Evolutionary conservation across 2,888 invertebrate genomes (phyloP), one percentile per base, ranked within the genome.

Genomic region (Blastobasis lacticolella): DNA sequence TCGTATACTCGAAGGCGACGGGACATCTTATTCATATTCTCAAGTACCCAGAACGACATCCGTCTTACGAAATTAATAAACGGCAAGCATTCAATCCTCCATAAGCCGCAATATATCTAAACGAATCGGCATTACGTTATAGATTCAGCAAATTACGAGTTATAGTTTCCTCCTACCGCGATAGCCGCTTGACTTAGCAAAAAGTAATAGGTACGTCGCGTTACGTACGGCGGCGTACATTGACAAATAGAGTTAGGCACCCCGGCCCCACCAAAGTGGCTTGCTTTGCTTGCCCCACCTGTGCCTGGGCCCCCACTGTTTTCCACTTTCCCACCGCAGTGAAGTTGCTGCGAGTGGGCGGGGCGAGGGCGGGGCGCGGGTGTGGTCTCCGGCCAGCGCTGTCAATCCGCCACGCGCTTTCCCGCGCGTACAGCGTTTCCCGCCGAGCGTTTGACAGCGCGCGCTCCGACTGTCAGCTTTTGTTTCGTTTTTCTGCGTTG

Each of bases 281-380:
- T 49, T 23, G 23, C 23, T 23, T 23, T 23, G 61, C 63, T 65
- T 59, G 63, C 67, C 67, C 69, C 66, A 61, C 23, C 23, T 23
- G 62, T 65, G 67, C 71, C 71, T 71, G 71, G 66, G 67, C 54
- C 74, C 75, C 77, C 74, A 71, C 75, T 72, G 67, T 82, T 84
- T 84, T 81, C 84, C 81, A 80, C 81, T 82, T 85, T 83, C 78
- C 81, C 73, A 75, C 71, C 69, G 66, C 53, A 53, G 71, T 74
- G 83, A 82, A 84, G 83, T 82, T 72, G 66, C 75, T 69, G 59
- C 55, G 76, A 59, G 57, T 64, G 53, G 68, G 71, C 78, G 79
- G 77, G 83, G 83, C 81, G 82, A 76, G 68, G 64, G 67, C 54
- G 66, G 73, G 77, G 76, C 76, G 77, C 71, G 67, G 68, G 71